Evolutionary conservation across 1,140 invertebrate genomes (phyloP), one percentile per base, ranked within the genome.

Genomic region (Penaeus indicus): DNA sequence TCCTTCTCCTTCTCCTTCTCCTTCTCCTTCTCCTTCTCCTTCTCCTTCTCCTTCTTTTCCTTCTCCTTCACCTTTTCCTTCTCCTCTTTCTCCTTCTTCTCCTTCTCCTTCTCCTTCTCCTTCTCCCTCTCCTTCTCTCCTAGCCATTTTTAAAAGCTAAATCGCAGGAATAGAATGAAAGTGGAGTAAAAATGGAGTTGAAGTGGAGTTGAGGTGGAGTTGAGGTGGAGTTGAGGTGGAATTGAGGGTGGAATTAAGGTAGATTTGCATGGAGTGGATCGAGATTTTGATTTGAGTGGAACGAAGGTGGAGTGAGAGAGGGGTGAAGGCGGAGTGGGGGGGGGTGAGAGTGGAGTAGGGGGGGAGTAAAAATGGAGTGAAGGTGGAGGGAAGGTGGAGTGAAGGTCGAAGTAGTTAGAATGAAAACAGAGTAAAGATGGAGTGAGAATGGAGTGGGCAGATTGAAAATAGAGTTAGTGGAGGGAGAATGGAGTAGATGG

Each of bases 391-490:
- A 54, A 47, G 54, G 60, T 63, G 42, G 54, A 27, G 32, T 25
- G n/a, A 54, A 62, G 47, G 42, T 38, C 16, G 54, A 62, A 21
- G n/a, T 5, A 80, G 79, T 16, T 62, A 62, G 79, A 54, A 42
- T 62, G 4, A 60, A 67, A 25, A 18, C 16, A 62, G 38, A 67
- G 67, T n/a, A 67, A 54, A 8, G 16, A 8, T 54, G 47, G 64
- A 77, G 64, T 72, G 84, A 75, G 64, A 86, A 75, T 64, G 84
- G 81, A 75, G 47, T 32, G 61, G 47, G 47, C 11, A 13, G 47
- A 47, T 7, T 47, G 47, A 47, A 4, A 47, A 5, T 47, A 47
- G 47, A 47, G 32, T 32, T 32, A 32, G 0, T 47, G 47, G 47
- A 47, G 5, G 47, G 47, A 0, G 47, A 13, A 47, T 47, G 47